These are phyloP conservation scores for Coturnix japonica DNA, from an alignment of 2,113 vertebrate species.

Conservation along the genomic window DNA sequence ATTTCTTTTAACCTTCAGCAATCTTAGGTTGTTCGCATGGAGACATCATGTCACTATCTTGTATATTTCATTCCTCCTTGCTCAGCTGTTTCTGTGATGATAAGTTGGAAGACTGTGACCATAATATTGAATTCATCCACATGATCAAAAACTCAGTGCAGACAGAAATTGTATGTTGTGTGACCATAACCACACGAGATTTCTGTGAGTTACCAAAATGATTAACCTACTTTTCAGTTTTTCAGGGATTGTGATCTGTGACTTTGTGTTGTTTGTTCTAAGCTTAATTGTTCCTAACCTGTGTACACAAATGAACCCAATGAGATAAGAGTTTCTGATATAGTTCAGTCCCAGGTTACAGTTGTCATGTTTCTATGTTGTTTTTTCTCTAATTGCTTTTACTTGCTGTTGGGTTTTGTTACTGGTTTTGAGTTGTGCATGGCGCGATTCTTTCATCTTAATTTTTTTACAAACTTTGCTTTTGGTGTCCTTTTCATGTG, in stretches of 20 bases:
- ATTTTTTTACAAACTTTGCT: neutral
- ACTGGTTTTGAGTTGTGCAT: neutral
- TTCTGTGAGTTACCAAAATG: neutral
- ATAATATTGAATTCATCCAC: neutral
- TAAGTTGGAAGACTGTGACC: neutral
- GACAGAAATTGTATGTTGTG: neutral
- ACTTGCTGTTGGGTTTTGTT: neutral
- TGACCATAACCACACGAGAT: neutral
- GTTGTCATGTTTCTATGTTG: neutral
- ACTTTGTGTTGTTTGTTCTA: neutral
- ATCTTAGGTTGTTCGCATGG: neutral
- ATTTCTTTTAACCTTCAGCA: neutral
- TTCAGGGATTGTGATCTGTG: neutral
- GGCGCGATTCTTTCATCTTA: neutral
- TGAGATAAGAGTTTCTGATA: neutral
- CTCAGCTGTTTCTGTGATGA: neutral
- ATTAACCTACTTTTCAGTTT: neutral
- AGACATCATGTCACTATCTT: neutral
- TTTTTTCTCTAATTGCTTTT: neutral
- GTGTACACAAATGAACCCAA: neutral
- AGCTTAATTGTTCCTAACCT: neutral
- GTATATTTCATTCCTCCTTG: neutral
- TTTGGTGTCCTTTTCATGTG: neutral
- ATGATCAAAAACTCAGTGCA: neutral
- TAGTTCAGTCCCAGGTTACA: neutral